Conservation (phyloP, 2,113 vertebrate genomes). For the Lutjanus erythropterus region DNA sequence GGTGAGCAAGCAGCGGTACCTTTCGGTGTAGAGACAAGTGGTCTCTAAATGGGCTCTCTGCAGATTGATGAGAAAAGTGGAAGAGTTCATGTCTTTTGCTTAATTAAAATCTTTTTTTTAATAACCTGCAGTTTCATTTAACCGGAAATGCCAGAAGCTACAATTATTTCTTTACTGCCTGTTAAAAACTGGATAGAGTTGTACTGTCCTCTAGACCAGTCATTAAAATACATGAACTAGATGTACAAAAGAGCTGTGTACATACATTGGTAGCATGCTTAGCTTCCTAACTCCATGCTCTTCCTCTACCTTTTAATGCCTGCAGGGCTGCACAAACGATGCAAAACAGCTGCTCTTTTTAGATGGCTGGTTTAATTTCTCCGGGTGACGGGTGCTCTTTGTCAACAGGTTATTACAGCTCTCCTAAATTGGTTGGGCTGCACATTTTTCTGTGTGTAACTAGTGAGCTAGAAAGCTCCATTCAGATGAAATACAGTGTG, state of each 20-base stretch:
- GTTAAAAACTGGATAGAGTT: background rate
- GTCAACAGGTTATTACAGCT: conserved; percentile 74
- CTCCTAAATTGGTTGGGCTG: conserved; percentile 60
- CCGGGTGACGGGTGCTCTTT: conserved; percentile 59
- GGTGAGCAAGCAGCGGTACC: conserved; percentile 46
- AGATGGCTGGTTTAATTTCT: conserved; percentile 63
- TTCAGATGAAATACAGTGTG: conserved; percentile 49
- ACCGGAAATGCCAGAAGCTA: background rate
- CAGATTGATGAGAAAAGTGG: conserved; percentile 32
- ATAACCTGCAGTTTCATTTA: conserved; percentile 5
- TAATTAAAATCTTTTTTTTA: conserved; percentile 35
- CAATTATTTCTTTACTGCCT: background rate
- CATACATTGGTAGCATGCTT: background rate
- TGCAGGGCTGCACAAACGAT: conserved; percentile 54
- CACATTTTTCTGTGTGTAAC: conserved; percentile 57
- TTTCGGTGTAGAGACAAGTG: conserved; percentile 30
- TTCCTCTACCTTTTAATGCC: conserved; percentile 31
- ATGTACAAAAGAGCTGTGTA: background rate
- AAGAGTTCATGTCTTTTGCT: conserved; percentile 10
- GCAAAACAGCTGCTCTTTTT: conserved; percentile 55
- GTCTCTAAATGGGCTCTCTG: conserved; percentile 22
- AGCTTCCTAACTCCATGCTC: conserved; percentile 1
- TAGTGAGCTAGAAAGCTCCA: conserved; percentile 45
- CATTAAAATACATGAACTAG: background rate
- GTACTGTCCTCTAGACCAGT: background rate